Evolutionary conservation across 1,140 invertebrate species (phyloP).

Genomic region (Latrodectus geometricus): DNA sequence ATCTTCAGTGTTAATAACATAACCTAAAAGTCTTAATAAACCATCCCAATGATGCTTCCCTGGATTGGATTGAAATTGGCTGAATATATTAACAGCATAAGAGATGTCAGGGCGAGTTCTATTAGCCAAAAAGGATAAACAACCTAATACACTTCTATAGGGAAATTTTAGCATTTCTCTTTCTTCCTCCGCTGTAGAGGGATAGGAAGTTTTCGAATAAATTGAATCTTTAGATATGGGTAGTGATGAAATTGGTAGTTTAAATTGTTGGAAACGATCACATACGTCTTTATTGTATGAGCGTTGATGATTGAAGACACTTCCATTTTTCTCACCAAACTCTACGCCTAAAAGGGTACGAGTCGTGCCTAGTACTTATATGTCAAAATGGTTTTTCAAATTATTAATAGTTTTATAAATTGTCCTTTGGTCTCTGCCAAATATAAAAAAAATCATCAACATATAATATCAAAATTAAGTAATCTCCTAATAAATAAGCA

Average conservation of each 20-base stretch:
- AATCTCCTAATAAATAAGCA: not conserved
- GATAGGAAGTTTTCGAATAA: not conserved
- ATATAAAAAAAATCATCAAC: conserved; percentile 9
- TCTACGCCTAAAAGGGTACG: not conserved
- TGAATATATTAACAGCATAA: conserved; percentile 11
- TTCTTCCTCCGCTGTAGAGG: not conserved
- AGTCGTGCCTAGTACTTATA: not conserved
- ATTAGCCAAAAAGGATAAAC: conserved; percentile 2
- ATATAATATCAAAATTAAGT: not conserved
- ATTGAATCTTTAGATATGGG: not conserved
- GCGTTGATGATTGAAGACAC: not conserved
- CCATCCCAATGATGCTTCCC: conserved; percentile 13
- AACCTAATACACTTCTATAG: not conserved
- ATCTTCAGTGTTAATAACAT: not conserved
- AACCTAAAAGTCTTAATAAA: conserved; percentile 8
- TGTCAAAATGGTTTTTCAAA: not conserved
- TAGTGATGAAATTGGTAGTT: not conserved
- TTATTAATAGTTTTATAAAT: not conserved
- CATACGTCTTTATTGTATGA: not conserved
- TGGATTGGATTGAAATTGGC: not conserved
- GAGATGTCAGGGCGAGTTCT: conserved; percentile 23
- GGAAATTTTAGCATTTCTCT: not conserved
- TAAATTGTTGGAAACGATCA: not conserved
- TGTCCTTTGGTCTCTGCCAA: not conserved
- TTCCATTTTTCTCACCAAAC: not conserved